Evolutionary conservation across 23 tunicate genomes (phyloP).

Genomic region (Styela plicata): DNA sequence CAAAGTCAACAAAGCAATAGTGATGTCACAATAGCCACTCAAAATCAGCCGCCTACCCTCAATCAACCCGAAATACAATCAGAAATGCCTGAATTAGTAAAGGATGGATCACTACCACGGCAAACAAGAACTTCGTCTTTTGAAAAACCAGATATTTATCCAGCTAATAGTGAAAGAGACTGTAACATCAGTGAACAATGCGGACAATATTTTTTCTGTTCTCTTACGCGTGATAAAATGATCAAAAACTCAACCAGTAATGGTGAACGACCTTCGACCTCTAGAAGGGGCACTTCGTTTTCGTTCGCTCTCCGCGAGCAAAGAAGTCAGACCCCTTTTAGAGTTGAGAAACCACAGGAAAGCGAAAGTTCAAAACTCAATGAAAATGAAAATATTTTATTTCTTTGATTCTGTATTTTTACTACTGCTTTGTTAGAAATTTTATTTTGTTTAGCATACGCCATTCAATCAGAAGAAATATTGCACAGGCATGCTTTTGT

Average conservation of each 20-base stretch:
- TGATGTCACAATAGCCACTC: background rate
- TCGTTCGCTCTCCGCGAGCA: background rate
- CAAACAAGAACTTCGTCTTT: background rate
- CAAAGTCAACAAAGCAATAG: background rate
- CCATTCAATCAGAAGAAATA: too few species aligned
- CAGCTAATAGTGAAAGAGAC: constrained; percentile 2
- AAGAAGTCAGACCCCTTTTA: background rate
- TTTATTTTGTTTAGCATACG: too few species aligned
- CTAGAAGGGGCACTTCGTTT: background rate
- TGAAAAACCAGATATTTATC: constrained; percentile 33
- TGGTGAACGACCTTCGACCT: background rate
- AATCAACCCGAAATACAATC: background rate
- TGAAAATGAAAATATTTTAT: background rate
- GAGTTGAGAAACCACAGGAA: background rate
- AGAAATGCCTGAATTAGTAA: constrained; percentile 25
- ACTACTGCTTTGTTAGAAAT: too few species aligned
- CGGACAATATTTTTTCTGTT: constrained; percentile 24
- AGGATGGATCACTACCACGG: constrained; percentile 11
- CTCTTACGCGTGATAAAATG: background rate
- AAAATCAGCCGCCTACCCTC: background rate
- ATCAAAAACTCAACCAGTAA: background rate
- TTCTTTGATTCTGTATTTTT: too few species aligned
- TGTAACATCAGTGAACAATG: constrained; percentile 7
- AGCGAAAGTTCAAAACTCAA: background rate
- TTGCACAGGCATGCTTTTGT: too few species aligned